Conservation (phyloP, 2,797 vertebrate species). For the Echeneis naucrates region DNA sequence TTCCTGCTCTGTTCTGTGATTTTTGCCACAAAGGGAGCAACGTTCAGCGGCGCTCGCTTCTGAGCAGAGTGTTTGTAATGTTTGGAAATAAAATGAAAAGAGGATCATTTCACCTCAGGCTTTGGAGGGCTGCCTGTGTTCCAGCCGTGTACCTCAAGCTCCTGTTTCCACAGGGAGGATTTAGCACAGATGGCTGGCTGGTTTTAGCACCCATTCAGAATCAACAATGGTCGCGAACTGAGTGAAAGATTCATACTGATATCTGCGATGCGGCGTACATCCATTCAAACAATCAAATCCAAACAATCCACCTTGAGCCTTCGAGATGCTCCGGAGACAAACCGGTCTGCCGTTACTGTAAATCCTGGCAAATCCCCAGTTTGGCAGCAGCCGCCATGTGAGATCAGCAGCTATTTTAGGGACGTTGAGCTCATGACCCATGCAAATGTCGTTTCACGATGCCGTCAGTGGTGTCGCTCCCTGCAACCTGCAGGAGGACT, state of each 20-base stretch:
- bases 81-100: slow-evolving; percentile 53
- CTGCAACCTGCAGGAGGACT: slow-evolving; percentile 18
- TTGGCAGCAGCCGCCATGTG: slow-evolving; percentile 41
- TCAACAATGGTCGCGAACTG: slow-evolving; percentile 35
- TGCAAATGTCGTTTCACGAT: slow-evolving; percentile 47
- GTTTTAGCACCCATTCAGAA: slow-evolving; percentile 58
- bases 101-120: slow-evolving; percentile 37
- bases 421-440: slow-evolving; percentile 53
- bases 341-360: slow-evolving; percentile 28
- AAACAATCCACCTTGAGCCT: slow-evolving; percentile 15
- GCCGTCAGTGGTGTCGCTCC: slow-evolving; percentile 41
- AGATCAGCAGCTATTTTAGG: slow-evolving; percentile 64
- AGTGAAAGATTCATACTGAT: slow-evolving; percentile 47
- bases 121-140: slow-evolving; percentile 45
- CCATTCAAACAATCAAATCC: slow-evolving; percentile 27
- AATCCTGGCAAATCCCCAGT: slow-evolving; percentile 33
- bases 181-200: slow-evolving; percentile 39
- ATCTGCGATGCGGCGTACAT: background rate
- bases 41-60: slow-evolving; percentile 6
- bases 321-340: slow-evolving; percentile 23
- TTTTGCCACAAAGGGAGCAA: slow-evolving; percentile 19
- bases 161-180: slow-evolving; percentile 61
- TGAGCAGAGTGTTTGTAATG: slow-evolving; percentile 13
- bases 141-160: slow-evolving; percentile 49
- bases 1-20: slow-evolving; percentile 31